Base-by-base conservation (phyloP, 2,113 vertebrate species). In the Numida meleagris region DNA sequence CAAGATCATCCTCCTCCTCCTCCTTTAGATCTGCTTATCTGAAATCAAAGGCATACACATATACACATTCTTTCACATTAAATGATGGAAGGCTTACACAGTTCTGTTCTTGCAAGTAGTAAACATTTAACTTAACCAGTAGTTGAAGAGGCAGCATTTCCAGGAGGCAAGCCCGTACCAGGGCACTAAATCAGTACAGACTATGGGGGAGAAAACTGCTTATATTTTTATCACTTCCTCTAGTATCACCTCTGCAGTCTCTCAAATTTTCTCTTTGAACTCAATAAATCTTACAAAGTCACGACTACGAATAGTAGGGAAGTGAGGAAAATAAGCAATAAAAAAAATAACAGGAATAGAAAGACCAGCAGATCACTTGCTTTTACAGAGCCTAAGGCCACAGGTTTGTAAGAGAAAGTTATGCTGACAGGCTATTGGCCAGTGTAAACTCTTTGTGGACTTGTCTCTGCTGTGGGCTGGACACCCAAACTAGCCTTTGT, bases 131-230 rank as follows among this genome's bases (percentile, higher is more conserved):
- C 62, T 82, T 76, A 85, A 79, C 73, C 53, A 59, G 46, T 93
- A 82, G 87, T 74, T 80, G 87, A 95, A 94, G 55, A 89, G n/a
- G 42, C 53, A 91, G 42, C 36, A 70, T 76, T 89, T 93, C 67
- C 63, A 80, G 48, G 55, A 94, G 55, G 55, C 21, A 77, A 82
- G 50, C 6, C 50, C 33, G 16, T 14, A 29, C 20, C 45, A 77
- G 59, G 17, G 34, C 34, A 34, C 21, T 66, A 3, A 40, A 53
- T 93, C 63, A 73, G 50, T 46, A 62, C 15, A 83, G 71, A 76
- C 85, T 33, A 70, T 13, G 34, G 25, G 20, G 27, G 20, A 40
- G 59, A 78, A 63, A 16, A 23, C 14, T 50, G 53, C 29, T 87
- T 29, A 74, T 86, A 88, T 74, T 82, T 87, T 87, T 76, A 94